phyloP scores from a whole-genome alignment of 2,888 invertebrate genomes.

The Xanthia togata region DNA sequence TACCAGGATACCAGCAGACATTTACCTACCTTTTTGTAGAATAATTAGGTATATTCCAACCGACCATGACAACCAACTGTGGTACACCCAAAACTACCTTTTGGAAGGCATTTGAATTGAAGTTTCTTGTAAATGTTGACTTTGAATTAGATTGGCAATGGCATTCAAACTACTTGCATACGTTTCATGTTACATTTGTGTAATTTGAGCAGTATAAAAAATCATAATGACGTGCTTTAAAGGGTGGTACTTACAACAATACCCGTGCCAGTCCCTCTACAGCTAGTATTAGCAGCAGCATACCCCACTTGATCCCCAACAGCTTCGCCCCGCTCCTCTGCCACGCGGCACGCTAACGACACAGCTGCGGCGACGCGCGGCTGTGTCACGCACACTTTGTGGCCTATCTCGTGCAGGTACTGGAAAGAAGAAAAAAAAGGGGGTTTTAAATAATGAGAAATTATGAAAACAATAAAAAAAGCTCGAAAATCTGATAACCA shows the following conservation, averaged over 20 bases:
- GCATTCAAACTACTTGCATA: too few species aligned
- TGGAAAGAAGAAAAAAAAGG: constrained; percentile 78
- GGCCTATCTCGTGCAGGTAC: constrained; percentile 96
- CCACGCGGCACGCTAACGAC: constrained; percentile 96
- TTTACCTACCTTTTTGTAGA: too few species aligned
- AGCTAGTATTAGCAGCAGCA: constrained; percentile 94
- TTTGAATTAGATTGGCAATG: too few species aligned
- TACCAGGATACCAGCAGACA: too few species aligned
- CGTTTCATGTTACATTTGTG: too few species aligned
- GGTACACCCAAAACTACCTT: too few species aligned
- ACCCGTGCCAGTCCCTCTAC: constrained; percentile 91
- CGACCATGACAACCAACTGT: too few species aligned
- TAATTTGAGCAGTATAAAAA: too few species aligned
- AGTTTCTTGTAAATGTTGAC: too few species aligned
- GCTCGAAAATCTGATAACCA: background rate
- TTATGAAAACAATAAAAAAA: background rate
- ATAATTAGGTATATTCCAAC: too few species aligned
- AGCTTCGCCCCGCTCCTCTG: constrained; percentile 95
- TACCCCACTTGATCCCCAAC: constrained; percentile 96
- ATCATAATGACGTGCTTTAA: too few species aligned
- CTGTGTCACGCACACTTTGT: constrained; percentile 96
- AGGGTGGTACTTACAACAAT: constrained; percentile 90
- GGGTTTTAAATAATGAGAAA: background rate
- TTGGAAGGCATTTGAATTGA: too few species aligned
- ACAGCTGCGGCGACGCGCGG: constrained; percentile 97